phyloP scores from a whole-genome alignment of 2,113 vertebrate species.

The Miniopterus natalensis region DNA sequence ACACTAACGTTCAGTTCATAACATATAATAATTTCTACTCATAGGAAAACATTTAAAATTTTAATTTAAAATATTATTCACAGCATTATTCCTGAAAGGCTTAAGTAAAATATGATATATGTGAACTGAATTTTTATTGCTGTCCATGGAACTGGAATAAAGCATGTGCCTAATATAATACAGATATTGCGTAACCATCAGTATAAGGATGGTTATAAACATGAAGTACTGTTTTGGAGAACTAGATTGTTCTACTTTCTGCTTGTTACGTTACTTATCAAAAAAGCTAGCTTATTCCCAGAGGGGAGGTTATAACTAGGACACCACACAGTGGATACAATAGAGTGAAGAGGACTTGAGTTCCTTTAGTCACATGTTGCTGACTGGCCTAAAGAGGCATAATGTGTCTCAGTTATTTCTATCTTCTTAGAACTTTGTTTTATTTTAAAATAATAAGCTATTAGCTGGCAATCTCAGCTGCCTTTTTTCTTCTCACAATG shows the following conservation, averaged over 20 bases:
- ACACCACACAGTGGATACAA: constrained; percentile 53
- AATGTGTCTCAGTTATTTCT: constrained; percentile 44
- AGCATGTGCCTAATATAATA: constrained; percentile 62
- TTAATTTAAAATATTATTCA: constrained; percentile 38
- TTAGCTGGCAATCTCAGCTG: not conserved
- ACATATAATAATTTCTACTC: not conserved
- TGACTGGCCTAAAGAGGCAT: constrained; percentile 42
- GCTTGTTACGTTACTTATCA: constrained; percentile 52
- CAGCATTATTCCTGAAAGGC: constrained; percentile 56
- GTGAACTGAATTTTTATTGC: constrained; percentile 62
- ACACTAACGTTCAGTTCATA: not conserved
- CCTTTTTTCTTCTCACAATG: not conserved
- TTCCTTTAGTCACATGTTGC: constrained; percentile 53
- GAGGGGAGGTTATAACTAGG: constrained; percentile 63
- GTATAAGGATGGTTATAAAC: constrained; percentile 38
- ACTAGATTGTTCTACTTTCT: constrained; percentile 73
- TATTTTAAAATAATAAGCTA: not conserved
- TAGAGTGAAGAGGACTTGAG: constrained; percentile 64
- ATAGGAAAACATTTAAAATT: not conserved
- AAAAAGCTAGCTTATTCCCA: constrained; percentile 42
- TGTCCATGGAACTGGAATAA: constrained; percentile 74
- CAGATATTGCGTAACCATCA: constrained; percentile 4
- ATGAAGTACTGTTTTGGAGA: constrained; percentile 61
- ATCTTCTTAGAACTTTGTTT: constrained; percentile 28
- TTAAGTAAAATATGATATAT: constrained; percentile 64